These are phyloP conservation scores for Drosophila meridiana DNA, from an alignment of 2,888 invertebrate genomes.

Conservation along the genomic window DNA sequence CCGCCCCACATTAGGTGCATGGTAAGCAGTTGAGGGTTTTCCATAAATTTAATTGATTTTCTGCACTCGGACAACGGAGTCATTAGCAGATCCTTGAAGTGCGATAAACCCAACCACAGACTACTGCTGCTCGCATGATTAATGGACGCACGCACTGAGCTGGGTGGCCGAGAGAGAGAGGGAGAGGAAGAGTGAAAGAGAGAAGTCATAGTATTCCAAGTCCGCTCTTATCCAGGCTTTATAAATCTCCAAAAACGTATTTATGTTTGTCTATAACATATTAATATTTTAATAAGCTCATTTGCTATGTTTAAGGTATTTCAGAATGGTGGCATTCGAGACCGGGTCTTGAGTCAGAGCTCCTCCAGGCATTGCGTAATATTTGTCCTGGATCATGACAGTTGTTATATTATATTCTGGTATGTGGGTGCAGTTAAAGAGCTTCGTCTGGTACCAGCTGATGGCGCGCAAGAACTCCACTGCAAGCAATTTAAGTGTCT, in stretches of 20 bases:
- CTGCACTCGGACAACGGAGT: constrained; percentile 41
- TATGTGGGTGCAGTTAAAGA: not conserved
- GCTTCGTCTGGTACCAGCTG: not conserved
- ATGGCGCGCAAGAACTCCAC: constrained; percentile 3
- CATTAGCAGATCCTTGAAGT: constrained; percentile 53
- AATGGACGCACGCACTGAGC: constrained; percentile 22
- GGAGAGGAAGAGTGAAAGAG: not conserved
- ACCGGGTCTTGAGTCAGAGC: no score
- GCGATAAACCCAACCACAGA: constrained; percentile 42
- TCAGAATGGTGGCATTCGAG: not conserved
- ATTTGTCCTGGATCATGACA: no score
- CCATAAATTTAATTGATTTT: constrained; percentile 73
- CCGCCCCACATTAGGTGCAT: not conserved
- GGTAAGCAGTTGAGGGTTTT: constrained; percentile 46
- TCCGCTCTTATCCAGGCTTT: no score
- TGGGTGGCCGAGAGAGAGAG: not conserved
- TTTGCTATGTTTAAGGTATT: no score
- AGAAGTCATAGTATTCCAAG: no score
- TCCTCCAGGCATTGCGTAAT: not conserved
- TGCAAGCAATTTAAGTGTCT: not conserved
- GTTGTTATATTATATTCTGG: not conserved
- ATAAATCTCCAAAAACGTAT: no score
- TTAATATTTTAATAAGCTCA: no score
- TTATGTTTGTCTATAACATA: no score
- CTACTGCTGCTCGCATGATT: constrained; percentile 34